Evolutionary conservation across 2,797 vertebrate genomes (phyloP).

Genomic region (Pelodytes ibericus): DNA sequence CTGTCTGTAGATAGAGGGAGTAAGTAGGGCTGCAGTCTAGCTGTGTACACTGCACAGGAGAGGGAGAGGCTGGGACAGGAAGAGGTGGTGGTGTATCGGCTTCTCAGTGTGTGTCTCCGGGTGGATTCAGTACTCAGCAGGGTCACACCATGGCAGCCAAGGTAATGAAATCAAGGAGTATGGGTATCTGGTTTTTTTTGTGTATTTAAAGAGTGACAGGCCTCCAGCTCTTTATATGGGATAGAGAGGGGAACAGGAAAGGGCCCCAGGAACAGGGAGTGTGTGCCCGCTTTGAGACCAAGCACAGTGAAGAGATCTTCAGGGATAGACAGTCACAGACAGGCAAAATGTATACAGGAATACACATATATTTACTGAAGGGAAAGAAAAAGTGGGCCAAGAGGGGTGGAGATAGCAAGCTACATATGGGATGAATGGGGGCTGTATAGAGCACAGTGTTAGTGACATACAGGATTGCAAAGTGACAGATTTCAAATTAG

Average conservation of each 20-base stretch:
- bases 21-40: neutral
- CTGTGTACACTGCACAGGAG: neutral
- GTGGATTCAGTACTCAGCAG: constrained; percentile 25
- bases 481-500: too few species aligned
- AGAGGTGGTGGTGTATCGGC: constrained; percentile 26
- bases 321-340: constrained; percentile 5
- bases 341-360: too few species aligned
- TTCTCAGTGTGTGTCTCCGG: constrained; percentile 20
- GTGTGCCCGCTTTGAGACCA: constrained; percentile 17
- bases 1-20: constrained; percentile 37
- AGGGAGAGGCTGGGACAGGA: constrained; percentile 39
- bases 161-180: constrained; percentile 10
- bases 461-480: too few species aligned
- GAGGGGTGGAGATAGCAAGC: too few species aligned
- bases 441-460: too few species aligned
- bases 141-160: constrained; percentile 45
- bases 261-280: constrained; percentile 15
- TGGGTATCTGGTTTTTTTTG: neutral
- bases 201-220: neutral
- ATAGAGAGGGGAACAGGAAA: neutral
- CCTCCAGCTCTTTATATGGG: neutral
- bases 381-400: too few species aligned
- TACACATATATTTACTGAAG: too few species aligned
- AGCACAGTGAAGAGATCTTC: constrained; percentile 17
- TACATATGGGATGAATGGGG: too few species aligned